Percentiles rank a stretch among this genome's conserved stretches.
phyloP scores from a whole-genome alignment of 2,113 vertebrate species.

The Struthio camelus region DNA sequence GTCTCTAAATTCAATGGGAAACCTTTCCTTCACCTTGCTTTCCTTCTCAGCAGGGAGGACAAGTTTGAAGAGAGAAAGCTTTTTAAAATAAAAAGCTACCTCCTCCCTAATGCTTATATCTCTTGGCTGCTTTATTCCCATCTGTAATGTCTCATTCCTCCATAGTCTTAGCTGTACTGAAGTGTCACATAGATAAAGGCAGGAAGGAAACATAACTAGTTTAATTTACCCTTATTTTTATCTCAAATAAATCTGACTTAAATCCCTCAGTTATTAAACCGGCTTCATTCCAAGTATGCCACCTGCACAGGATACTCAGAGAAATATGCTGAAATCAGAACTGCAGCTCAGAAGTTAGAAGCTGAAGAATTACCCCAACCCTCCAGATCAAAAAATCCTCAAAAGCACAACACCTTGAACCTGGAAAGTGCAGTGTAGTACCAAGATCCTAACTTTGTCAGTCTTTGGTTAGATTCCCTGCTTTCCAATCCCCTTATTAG shows the following conservation, averaged over 20 bases:
- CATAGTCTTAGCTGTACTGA: background rate
- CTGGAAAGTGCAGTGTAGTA: background rate
- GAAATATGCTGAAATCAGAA: background rate
- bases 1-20: background rate
- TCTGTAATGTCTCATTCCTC: background rate
- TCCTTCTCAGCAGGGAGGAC: background rate
- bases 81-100: background rate
- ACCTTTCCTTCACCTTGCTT: background rate
- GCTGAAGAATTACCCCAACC: background rate
- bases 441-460: background rate
- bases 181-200: conserved; percentile 32
- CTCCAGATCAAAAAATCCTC: background rate
- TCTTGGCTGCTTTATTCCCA: background rate
- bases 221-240: conserved; percentile 46
- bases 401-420: background rate
- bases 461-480: background rate
- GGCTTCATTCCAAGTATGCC: conserved; percentile 28
- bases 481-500: background rate
- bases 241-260: conserved; percentile 43
- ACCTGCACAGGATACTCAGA: background rate
- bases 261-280: conserved; percentile 51
- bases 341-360: background rate
- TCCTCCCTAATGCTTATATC: background rate
- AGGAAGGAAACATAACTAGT: conserved; percentile 27
- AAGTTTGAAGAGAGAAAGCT: background rate